Evolutionary conservation across 1,140 invertebrate genomes (phyloP), one percentile per base, ranked within the genome.

Genomic region (Muscidifurax raptorellus): DNA sequence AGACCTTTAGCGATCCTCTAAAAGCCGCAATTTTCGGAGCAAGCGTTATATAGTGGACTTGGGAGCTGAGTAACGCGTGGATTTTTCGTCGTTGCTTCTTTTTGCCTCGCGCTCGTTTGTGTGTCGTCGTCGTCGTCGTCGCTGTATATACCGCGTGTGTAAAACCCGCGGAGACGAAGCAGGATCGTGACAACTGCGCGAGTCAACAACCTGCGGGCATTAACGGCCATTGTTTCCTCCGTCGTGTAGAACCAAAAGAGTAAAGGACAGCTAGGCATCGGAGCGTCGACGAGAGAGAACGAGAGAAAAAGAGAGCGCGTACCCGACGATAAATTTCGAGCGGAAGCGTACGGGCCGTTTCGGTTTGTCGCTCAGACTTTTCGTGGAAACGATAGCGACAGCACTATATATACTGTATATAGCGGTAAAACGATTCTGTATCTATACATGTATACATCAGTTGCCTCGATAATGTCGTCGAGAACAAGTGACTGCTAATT

Each of bases 201-300:
- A 90, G 89, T 90, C 89, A 89, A 90, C 88, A 90, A 89, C 89
- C 89, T 89, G 86, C 84, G 86, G 85, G 85, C 86, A 88, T 90
- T 90, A 86, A 87, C 79, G 87, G 80, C 87, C 85, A 89, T 89
- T 89, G 88, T 89, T 88, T 88, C 69, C 85, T 87, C 80, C 85
- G 47, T 86, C 67, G 75, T 84, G 83, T 81, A 83, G 86, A 87
- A 87, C 87, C 77, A 85, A 86, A 69, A 86, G 89, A 67, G n/a
- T 3, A n/a, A 12, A 30, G 27, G 64, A 25, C 52, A 59, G 52
- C 22, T 22, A 59, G 22, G 52, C 52, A 59, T 59, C 52, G 52
- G 52, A 59, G 52, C 52, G 22, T n/a, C 52, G 44, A 47, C 12
- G 67, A 52, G 25, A 82, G 25, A 52, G 47, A 82, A 47, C 40